Evolutionary conservation across 2,888 invertebrate genomes (phyloP), one percentile per base, ranked within the genome.

Genomic region (Melanchra persicariae): DNA sequence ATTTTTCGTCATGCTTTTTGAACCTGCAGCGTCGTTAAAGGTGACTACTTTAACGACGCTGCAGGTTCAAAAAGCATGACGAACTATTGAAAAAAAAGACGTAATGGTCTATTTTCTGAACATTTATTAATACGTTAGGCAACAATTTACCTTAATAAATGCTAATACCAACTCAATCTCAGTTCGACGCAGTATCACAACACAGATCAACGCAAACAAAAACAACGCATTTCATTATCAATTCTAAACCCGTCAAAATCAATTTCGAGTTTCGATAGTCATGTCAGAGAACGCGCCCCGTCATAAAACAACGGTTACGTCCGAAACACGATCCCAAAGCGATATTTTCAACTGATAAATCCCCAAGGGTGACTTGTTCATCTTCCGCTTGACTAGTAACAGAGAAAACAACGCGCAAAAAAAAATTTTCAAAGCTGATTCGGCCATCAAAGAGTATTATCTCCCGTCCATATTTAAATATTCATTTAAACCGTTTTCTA

Each of bases 401-500:
- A 82, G 71, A 81, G 66, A 85, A 88, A 88, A 85, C 82, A 87
- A 81, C 66, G 57, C 59, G 52, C 70, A 83, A 85, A 87, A 85
- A 40, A 79, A 81, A 77, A 64, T 82, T 82, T 84, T 74, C 71
- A 77, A 84, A 78, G 78, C 62, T 74, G 85, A 86, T 84, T 85
- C 84, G 80, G 66, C 73, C 75, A 81, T 83, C 84, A 83, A 79
- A 86, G 72, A 78, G 80, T 78, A 81, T 87, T 87, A 87, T 84
- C 85, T 81, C 75, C 37, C n/a, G 62, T 74, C 79, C 57, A 74
- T 77, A 87, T 87, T 90, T 87, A 91, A 92, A 92, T 90, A 90
- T 91, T 91, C 88, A 89, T 89, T 87, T 85, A 57, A 88, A 70
- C 87, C 88, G 88, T 89, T 91, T 90, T 87, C 89, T 88, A 49